Evolutionary conservation across 2,888 invertebrate genomes (phyloP), one percentile per base, ranked within the genome.

Genomic region (Cheilosia urbana): DNA sequence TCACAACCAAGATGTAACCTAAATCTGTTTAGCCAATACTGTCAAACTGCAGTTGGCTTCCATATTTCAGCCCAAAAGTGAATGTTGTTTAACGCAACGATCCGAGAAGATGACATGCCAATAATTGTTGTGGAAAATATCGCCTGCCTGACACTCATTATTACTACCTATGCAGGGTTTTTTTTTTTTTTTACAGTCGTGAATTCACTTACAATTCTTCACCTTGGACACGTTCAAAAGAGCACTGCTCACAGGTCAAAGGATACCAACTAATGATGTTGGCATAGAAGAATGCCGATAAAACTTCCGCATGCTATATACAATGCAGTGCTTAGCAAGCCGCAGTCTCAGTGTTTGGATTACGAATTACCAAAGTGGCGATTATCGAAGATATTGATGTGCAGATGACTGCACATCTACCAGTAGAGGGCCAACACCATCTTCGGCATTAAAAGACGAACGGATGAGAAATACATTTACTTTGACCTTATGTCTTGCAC

Each of bases 361-460:
- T 85, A 77, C 76, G 81, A 85, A 85, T 85, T 85, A 85, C 76
- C 81, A 85, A 81, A 85, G 81, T 85, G 85, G 81, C 85, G 85
- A 85, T 85, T 85, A 85, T 85, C 81, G 81, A 58, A 85, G 85
- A 85, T 81, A 85, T 85, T 85, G 85, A 85, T 85, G 85, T 68
- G 72, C 76, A 76, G 81, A 80, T 81, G 85, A 85, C 66, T 85
- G 72, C 76, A 55, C 72, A 77, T 81, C 45, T 57, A 21, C 34
- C 34, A 49, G 63, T 27, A 58, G 58, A 75, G 69, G 76, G 81
- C 76, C 81, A 55, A 76, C 57, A 80, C 71, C 58, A 76, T 71
- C 76, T 71, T 45, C 45, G 68, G 76, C 60, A 45, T 47, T 49
- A 81, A 76, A 66, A 80, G 85, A 80, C 72, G 85, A 79, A 76